These are phyloP conservation scores for Fringilla coelebs DNA, from an alignment of 2,797 vertebrate species.

Conservation along the genomic window DNA sequence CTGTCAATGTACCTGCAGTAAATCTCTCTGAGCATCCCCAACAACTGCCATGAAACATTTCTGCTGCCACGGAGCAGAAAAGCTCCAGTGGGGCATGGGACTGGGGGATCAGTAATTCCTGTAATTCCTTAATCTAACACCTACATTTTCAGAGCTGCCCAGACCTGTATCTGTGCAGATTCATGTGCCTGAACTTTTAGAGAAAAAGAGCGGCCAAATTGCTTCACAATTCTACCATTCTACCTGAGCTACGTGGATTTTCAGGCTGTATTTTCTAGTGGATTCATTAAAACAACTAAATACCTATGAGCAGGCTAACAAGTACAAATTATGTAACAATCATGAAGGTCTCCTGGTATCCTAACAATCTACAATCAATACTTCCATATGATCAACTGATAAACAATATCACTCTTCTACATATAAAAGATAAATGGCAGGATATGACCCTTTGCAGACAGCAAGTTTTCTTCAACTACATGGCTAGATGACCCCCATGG, in stretches of 20 bases:
- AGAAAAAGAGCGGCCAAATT: not conserved
- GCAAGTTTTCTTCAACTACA: not conserved
- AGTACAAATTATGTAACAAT: not conserved
- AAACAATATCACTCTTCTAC: not conserved
- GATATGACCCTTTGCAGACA: not conserved
- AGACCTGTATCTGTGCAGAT: not conserved
- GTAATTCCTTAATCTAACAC: not conserved
- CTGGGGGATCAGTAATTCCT: not conserved
- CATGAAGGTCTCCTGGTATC: not conserved
- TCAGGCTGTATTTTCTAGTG: not conserved
- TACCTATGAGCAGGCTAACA: not conserved
- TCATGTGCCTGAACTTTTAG: not conserved
- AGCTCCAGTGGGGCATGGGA: rapidly evolving
- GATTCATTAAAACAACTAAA: slow-evolving; percentile 15
- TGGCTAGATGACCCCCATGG: not conserved
- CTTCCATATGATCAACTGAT: not conserved
- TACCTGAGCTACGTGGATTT: not conserved
- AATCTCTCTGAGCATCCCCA: not conserved
- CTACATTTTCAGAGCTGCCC: not conserved
- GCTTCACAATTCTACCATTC: not conserved
- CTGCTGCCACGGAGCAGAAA: not conserved
- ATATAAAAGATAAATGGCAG: not conserved
- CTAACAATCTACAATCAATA: not conserved
- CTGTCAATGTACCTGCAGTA: not conserved
- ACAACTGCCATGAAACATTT: not conserved